Evolutionary conservation across 2,797 vertebrate species (phyloP).

Genomic region (Lithobates sylvaticus): DNA sequence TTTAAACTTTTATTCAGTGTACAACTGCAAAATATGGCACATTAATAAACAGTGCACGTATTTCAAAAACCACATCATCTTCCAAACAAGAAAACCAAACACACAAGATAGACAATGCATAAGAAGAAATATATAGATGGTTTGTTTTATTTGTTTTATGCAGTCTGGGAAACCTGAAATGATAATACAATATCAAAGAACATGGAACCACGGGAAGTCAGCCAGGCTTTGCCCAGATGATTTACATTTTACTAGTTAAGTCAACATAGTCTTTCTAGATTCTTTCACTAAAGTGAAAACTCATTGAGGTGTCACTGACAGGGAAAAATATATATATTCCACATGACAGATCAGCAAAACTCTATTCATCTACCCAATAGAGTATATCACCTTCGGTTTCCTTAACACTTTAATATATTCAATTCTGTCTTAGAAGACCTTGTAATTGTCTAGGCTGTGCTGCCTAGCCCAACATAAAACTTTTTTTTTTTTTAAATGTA

Average conservation of each 20-base stretch:
- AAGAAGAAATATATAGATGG: not conserved
- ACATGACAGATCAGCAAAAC: not conserved
- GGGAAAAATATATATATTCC: not conserved
- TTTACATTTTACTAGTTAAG: conserved; percentile 29
- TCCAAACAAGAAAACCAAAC: not conserved
- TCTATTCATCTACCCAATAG: not conserved
- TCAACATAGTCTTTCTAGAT: conserved; percentile 14
- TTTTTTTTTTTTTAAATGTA: too few relatives aligned
- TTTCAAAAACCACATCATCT: not conserved
- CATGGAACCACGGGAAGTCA: not conserved
- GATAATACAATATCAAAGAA: conserved; percentile 30
- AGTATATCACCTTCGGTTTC: too few relatives aligned
- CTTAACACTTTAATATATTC: too few relatives aligned
- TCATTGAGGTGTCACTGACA: conserved; percentile 22
- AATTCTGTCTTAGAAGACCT: too few relatives aligned
- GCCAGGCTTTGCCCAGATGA: not conserved
- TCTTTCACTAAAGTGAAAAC: conserved; percentile 9
- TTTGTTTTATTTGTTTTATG: not conserved
- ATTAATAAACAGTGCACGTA: not conserved
- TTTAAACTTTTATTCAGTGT: not conserved
- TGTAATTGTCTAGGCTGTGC: too few relatives aligned
- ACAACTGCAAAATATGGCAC: not conserved
- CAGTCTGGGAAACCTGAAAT: not conserved
- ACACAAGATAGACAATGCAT: not conserved
- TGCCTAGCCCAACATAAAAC: too few relatives aligned